Conservation (phyloP, 2,113 vertebrate genomes). For the Podarcis cretensis region DNA sequence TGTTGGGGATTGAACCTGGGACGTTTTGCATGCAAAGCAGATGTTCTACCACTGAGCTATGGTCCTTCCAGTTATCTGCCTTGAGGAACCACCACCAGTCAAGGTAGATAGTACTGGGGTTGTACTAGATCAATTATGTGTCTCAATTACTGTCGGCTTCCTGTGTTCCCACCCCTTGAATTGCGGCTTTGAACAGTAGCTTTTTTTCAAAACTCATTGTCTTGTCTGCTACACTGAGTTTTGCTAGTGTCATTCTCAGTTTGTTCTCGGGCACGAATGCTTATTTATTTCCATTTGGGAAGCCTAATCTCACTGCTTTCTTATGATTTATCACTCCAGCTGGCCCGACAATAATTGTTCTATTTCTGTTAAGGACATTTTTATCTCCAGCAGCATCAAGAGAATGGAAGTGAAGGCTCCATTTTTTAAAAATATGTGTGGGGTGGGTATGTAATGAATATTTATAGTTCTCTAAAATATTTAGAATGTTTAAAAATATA, state of each 20-base stretch:
- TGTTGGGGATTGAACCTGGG: too few species aligned
- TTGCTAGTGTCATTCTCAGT: slow-evolving; percentile 14
- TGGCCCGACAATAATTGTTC: slow-evolving; percentile 63
- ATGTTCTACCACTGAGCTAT: too few species aligned
- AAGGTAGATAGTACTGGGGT: too few species aligned
- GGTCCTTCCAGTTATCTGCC: too few species aligned
- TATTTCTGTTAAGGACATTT: slow-evolving; percentile 69
- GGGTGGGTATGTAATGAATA: slow-evolving; percentile 60
- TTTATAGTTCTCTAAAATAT: slow-evolving; percentile 70
- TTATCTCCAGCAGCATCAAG: slow-evolving; percentile 63
- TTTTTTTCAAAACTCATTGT: not conserved
- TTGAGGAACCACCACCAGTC: too few species aligned
- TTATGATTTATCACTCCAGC: slow-evolving; percentile 70
- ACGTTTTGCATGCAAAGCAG: too few species aligned
- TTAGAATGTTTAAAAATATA: slow-evolving; percentile 59
- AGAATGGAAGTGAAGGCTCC: slow-evolving; percentile 64
- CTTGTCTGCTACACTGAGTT: not conserved
- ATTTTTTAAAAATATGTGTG: slow-evolving; percentile 58
- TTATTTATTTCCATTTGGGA: slow-evolving; percentile 68
- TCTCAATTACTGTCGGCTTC: not conserved
- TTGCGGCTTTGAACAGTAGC: not conserved
- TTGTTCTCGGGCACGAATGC: slow-evolving; percentile 35
- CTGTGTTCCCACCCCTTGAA: not conserved
- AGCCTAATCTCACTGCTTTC: slow-evolving; percentile 54
- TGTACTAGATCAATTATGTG: too few species aligned